Conservation (phyloP, 2,113 vertebrate genomes). For the Archocentrus centrarchus region DNA sequence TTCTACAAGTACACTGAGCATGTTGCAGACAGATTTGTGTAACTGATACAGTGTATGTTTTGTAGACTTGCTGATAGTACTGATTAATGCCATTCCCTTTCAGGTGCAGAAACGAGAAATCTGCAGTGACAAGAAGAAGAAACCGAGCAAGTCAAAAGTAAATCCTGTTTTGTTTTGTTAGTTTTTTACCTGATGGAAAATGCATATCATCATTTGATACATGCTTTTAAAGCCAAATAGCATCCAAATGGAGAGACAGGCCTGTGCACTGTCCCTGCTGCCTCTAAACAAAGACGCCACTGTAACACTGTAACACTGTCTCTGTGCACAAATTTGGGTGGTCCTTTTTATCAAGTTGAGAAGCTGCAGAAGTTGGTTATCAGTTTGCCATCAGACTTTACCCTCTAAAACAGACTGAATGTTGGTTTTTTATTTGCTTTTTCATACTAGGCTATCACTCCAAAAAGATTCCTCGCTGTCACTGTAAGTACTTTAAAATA, state of each 20-base stretch:
- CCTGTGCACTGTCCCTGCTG: slow-evolving; percentile 15
- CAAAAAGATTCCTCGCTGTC: slow-evolving; percentile 93
- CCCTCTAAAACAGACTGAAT: neutral
- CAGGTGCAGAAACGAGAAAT: slow-evolving; percentile 90
- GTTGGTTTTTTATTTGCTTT: neutral
- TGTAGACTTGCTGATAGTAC: neutral
- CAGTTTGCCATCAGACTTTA: too few relatives aligned
- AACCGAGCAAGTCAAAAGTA: slow-evolving; percentile 93
- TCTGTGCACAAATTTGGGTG: neutral
- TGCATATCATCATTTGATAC: rapidly evolving
- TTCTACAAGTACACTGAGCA: neutral
- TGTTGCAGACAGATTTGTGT: neutral
- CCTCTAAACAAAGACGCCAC: neutral
- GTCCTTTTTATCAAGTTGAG: neutral
- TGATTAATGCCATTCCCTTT: neutral
- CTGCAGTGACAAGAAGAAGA: slow-evolving; percentile 91
- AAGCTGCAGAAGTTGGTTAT: too few relatives aligned
- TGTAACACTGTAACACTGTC: neutral
- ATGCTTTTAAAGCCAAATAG: neutral
- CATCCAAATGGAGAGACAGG: slow-evolving; percentile 10
- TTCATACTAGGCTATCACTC: slow-evolving; percentile 89
- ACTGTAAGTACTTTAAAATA: slow-evolving; percentile 82
- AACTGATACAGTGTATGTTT: neutral
- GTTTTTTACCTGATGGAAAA: neutral
- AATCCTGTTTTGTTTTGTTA: neutral